Base-by-base conservation (phyloP, 1,140 invertebrate species). In the Akabosia matsudoensis region DNA sequence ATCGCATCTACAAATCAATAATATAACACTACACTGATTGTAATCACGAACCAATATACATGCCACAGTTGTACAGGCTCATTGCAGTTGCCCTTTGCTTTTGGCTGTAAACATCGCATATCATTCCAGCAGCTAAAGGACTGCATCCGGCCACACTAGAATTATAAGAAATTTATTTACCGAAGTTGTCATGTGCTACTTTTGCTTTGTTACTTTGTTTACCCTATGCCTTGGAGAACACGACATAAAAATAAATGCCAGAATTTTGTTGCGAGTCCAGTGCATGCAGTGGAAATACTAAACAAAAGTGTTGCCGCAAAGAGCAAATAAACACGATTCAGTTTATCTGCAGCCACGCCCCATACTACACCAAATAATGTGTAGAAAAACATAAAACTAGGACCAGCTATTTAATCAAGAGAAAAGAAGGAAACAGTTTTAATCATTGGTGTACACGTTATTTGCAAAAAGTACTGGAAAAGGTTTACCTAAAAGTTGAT, bases 41-140 rank as follows among this genome's bases (percentile, higher is more conserved):
- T 4, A 31, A 67, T n/a, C 4, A 67, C 24, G 28, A 3, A 67
- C 61, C 95, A 26, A 94, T 92, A 82, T 97, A 97, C 78, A 97
- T 97, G 34, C 95, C 95, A 93, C 94, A 97, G 85, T 97, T 97
- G 86, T 97, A 97, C 72, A 97, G 91, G 0, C 95, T 94, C 87
- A 97, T 90, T 0, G 96, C 95, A 18, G 95, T 85, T 10, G 92
- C 95, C 78, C 94, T 88, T 79, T 93, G 90, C 74, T 92, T 88
- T 84, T 83, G 79, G 0, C 89, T 88, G 82, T 95, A 95, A 80
- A 93, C 89, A 82, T 97, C 94, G 0, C 93, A 92, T 16, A 97
- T 87, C 61, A 97, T 90, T 3, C 91, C 91, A 73, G 93, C 95
- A 1, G 93, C 93, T 80, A 97, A 85, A 0, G 95, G 95, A 85